Conservation (phyloP, 2,888 invertebrate genomes). For the Drosophila austrosaltans region DNA sequence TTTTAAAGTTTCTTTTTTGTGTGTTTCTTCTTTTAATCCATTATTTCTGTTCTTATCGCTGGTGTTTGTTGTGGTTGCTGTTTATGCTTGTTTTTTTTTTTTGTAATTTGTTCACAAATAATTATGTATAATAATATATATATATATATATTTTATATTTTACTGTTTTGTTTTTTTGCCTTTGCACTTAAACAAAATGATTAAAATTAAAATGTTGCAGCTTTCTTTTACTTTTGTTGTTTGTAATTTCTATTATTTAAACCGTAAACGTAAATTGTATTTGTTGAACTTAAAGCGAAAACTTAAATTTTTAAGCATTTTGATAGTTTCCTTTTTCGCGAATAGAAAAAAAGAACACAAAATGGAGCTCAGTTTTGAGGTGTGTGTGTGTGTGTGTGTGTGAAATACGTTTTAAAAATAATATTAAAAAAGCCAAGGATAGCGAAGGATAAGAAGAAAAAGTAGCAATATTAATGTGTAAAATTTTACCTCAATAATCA, state of each 20-base stretch:
- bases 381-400: slow-evolving; percentile 10
- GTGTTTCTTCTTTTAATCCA: slow-evolving; percentile 45
- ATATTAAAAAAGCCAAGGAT: neutral
- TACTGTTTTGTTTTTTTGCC: slow-evolving; percentile 42
- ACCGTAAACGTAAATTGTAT: slow-evolving; percentile 66
- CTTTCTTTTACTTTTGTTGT: slow-evolving; percentile 56
- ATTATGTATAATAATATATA: slow-evolving; percentile 58
- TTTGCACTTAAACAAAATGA: slow-evolving; percentile 66
- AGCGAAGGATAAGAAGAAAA: slow-evolving; percentile 37
- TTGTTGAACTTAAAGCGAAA: slow-evolving; percentile 70
- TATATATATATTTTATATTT: slow-evolving; percentile 38
- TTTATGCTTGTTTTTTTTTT: slow-evolving; percentile 25
- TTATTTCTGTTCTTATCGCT: slow-evolving; percentile 43
- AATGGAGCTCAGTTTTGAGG: slow-evolving; percentile 48
- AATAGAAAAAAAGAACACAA: slow-evolving; percentile 69
- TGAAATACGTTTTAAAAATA: slow-evolving; percentile 40
- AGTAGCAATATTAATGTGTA: slow-evolving; percentile 29
- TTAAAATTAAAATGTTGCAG: slow-evolving; percentile 73
- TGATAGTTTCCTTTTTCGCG: slow-evolving; percentile 67
- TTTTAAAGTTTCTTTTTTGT: slow-evolving; percentile 32
- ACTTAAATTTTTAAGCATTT: slow-evolving; percentile 69
- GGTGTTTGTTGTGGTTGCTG: slow-evolving; percentile 23
- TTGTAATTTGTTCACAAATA: slow-evolving; percentile 64
- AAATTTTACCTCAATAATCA: slow-evolving; percentile 53
- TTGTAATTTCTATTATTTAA: slow-evolving; percentile 40